Percentiles rank a stretch among this genome's conserved stretches.
Evolutionary conservation across 2,797 vertebrate genomes (phyloP).

Genomic region (Syngnathus acus): DNA sequence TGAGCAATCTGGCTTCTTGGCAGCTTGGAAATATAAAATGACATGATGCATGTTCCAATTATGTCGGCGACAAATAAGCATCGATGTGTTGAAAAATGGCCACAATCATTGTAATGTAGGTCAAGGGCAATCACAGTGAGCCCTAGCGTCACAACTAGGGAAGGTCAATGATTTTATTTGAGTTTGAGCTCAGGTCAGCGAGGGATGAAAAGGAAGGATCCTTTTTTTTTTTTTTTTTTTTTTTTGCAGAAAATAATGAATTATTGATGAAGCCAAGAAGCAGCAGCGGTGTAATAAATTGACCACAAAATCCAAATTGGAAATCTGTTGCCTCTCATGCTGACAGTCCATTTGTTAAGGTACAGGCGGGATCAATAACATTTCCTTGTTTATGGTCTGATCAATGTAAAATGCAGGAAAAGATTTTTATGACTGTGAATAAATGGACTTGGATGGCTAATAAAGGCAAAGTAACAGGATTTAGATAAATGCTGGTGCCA

Average conservation of each 20-base stretch:
- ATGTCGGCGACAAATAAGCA: constrained; percentile 6
- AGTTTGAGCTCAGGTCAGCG: not conserved
- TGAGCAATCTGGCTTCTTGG: constrained; percentile 2
- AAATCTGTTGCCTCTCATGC: constrained; percentile 34
- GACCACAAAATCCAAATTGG: constrained; percentile 28
- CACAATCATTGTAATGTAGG: constrained; percentile 27
- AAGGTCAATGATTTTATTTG: constrained; percentile 12
- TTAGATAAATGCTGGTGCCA: not conserved
- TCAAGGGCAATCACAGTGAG: constrained; percentile 29
- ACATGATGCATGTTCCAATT: constrained; percentile 10
- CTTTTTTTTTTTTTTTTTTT: constrained; percentile 32
- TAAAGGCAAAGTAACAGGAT: constrained; percentile 1
- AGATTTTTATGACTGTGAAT: constrained; percentile 13
- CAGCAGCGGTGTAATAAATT: constrained; percentile 20
- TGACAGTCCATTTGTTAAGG: constrained; percentile 46
- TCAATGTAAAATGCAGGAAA: constrained; percentile 35
- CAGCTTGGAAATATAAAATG: not conserved
- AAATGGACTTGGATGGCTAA: constrained; percentile 5
- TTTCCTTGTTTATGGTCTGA: constrained; percentile 24
- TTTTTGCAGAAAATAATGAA: not conserved
- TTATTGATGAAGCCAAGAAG: constrained; percentile 9
- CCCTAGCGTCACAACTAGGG: constrained; percentile 17
- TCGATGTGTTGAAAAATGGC: constrained; percentile 4
- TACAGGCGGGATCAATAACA: constrained; percentile 7
- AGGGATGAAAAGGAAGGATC: not conserved